A percentile compares a stretch with the other conserved stretches of the same genome.
Evolutionary conservation across 2,113 vertebrate genomes (phyloP).

Genomic region (Chamaea fasciata): DNA sequence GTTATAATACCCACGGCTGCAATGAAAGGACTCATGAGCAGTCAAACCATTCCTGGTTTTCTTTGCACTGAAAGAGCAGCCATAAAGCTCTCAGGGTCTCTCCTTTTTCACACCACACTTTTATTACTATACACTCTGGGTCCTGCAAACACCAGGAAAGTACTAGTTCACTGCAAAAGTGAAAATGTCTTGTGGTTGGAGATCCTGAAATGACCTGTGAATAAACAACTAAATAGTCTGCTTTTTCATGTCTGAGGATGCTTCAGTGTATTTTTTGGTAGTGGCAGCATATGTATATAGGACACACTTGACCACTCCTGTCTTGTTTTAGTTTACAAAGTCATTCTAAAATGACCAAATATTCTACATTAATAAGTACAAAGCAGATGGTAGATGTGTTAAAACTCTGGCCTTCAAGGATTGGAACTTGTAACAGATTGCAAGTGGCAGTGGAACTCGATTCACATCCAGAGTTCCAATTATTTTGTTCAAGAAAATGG

Average conservation of each 20-base stretch:
- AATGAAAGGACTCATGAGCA: not conserved
- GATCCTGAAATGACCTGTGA: not conserved
- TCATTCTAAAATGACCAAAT: not conserved
- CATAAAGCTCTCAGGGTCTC: not conserved
- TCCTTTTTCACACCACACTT: not conserved
- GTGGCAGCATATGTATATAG: not conserved
- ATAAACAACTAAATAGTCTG: not conserved
- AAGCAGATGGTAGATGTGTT: not conserved
- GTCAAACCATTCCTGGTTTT: not conserved
- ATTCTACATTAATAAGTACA: not conserved
- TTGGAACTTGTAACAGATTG: not conserved
- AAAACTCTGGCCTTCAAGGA: constrained; percentile 6
- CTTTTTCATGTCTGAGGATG: not conserved
- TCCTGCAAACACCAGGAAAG: not conserved
- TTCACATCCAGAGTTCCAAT: not conserved
- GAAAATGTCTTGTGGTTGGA: not conserved
- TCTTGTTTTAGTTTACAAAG: not conserved
- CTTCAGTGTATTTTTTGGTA: not conserved
- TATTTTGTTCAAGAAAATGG: not conserved
- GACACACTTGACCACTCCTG: not conserved
- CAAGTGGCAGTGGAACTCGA: not conserved
- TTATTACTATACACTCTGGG: not conserved
- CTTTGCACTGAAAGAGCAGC: not conserved
- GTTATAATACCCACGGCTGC: not conserved
- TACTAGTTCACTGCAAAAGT: not conserved